phyloP scores from a whole-genome alignment of 2,797 vertebrate genomes.

The Catamblyrhynchus diadema region DNA sequence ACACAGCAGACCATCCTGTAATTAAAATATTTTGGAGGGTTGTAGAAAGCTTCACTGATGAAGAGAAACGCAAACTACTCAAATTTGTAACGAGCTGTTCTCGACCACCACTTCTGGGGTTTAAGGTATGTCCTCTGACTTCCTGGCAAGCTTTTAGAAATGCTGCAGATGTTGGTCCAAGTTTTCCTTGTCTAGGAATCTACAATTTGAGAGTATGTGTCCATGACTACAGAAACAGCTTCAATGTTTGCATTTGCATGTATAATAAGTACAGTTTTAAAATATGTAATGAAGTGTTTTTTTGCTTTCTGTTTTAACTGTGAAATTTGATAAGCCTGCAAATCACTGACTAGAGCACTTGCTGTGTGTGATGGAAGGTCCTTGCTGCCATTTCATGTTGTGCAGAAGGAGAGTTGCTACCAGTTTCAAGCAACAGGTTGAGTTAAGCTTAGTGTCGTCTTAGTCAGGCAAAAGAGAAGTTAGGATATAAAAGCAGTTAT shows the following conservation, averaged over 20 bases:
- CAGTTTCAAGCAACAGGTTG: not conserved
- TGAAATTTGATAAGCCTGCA: not conserved
- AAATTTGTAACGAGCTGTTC: slow-evolving; percentile 98
- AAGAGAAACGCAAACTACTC: slow-evolving; percentile 94
- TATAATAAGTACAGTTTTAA: not conserved
- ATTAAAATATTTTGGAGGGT: slow-evolving; percentile 97
- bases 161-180: not conserved
- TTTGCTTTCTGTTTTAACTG: not conserved
- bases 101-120: slow-evolving; percentile 93
- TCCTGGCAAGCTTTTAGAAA: not conserved
- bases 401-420: not conserved
- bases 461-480: not conserved
- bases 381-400: not conserved
- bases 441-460: not conserved
- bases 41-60: slow-evolving; percentile 94
- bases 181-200: not conserved
- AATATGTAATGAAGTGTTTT: not conserved
- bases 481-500: not conserved
- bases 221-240: not conserved
- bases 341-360: not conserved
- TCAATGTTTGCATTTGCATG: not conserved
- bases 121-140: slow-evolving; percentile 82
- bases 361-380: not conserved
- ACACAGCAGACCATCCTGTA: slow-evolving; percentile 92
- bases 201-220: not conserved